These are phyloP conservation scores for Philereme transversata DNA, from an alignment of 2,888 invertebrate genomes.

Conservation along the genomic window DNA sequence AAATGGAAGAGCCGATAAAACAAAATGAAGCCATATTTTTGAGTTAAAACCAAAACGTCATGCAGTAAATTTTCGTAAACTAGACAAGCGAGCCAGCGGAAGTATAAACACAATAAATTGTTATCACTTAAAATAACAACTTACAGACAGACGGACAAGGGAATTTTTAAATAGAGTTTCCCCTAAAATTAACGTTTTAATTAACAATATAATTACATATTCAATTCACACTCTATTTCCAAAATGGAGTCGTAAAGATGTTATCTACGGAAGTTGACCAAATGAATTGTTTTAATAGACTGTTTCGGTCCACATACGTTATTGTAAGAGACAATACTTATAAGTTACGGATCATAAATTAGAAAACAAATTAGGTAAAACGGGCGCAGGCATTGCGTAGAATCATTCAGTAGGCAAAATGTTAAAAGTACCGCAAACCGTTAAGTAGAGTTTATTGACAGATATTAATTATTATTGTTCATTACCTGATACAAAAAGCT, in stretches of 20 bases:
- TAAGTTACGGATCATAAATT: slow-evolving; percentile 47
- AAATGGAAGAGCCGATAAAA: too few relatives aligned
- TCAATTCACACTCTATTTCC: slow-evolving; percentile 24
- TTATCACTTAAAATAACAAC: slow-evolving; percentile 28
- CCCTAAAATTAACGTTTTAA: slow-evolving; percentile 35
- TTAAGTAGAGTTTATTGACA: too few relatives aligned
- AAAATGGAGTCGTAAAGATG: slow-evolving; percentile 30
- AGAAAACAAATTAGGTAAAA: slow-evolving; percentile 36
- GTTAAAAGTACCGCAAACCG: too few relatives aligned
- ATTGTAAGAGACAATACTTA: slow-evolving; percentile 23
- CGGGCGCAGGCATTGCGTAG: slow-evolving; percentile 9
- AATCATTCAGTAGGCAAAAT: too few relatives aligned
- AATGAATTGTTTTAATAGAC: slow-evolving; percentile 17
- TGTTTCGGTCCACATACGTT: slow-evolving; percentile 5
- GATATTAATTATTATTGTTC: too few relatives aligned
- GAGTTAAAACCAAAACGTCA: too few relatives aligned
- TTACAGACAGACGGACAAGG: slow-evolving; percentile 14
- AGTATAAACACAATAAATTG: slow-evolving; percentile 23
- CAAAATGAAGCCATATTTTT: too few relatives aligned
- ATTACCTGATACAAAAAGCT: too few relatives aligned
- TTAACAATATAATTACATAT: slow-evolving; percentile 24
- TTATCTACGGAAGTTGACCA: slow-evolving; percentile 20
- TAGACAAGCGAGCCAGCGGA: slow-evolving; percentile 24
- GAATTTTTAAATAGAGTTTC: slow-evolving; percentile 16
- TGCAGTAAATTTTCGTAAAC: slow-evolving; percentile 8